Evolutionary conservation across 2,113 vertebrate species (phyloP).

Genomic region (Copsychus sechellarum): DNA sequence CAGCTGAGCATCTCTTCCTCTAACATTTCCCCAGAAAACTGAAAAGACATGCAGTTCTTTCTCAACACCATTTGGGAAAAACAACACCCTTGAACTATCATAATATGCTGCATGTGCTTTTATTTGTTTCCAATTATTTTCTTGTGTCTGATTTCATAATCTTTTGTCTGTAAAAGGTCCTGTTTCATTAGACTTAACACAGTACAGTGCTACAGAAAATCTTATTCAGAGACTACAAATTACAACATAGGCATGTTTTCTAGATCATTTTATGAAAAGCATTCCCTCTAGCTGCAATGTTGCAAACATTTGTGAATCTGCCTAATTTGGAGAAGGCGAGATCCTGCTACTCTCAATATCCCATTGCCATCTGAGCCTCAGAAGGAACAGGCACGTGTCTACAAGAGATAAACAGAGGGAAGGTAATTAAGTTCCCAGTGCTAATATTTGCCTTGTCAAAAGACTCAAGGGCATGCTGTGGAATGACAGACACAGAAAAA

Average conservation of each 20-base stretch:
- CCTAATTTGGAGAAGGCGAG: neutral
- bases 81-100: neutral
- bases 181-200: neutral
- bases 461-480: neutral
- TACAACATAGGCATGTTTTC: neutral
- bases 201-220: neutral
- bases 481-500: neutral
- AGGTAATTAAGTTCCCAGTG: slow-evolving; percentile 10
- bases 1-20: neutral
- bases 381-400: neutral
- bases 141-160: neutral
- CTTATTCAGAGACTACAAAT: neutral
- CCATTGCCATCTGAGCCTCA: neutral
- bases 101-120: neutral
- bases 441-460: neutral
- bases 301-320: neutral
- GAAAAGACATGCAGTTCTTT: neutral
- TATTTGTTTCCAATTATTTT: neutral
- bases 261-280: neutral
- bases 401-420: neutral
- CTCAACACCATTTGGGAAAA: neutral
- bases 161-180: neutral
- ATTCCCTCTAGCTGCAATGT: neutral
- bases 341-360: neutral
- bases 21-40: neutral